Base-by-base conservation (phyloP, 2,113 vertebrate species). In the Chauna torquata region DNA sequence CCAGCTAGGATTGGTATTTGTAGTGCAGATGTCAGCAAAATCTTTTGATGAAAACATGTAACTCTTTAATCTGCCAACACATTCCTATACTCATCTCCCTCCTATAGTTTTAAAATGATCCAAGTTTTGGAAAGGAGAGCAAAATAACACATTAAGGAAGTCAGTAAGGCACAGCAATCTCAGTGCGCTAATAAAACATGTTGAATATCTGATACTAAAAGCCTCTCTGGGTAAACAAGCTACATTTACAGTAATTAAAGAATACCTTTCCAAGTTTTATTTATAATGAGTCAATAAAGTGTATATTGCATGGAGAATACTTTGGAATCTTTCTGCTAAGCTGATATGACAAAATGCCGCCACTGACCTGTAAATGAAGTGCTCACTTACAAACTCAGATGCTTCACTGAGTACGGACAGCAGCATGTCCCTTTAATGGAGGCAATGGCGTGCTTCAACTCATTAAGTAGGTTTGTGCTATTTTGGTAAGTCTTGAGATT, bases 191-290 rank as follows among this genome's bases (percentile, higher is more conserved):
- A 96, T 83, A 92, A 96, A 94, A n/a, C 25, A 27, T 12, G 11
- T 44, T 79, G 94, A 85, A 9, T 72, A 57, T 69, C 65, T 80
- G 90, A 77, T 40, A 52, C 68, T 77, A 80, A 92, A 93, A 94
- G 38, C 34, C 42, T 88, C 74, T 71, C 62, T 85, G 66, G 44
- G 54, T 66, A 91, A 97, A 80, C 16, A 80, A 93, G 65, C 77
- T 75, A 44, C 49, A 20, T 45, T 82, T 76, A 57, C 30, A 40
- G 86, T 95, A 95, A 96, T 91, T 96, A 96, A 96, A 95, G 71
- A 62, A 86, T 94, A 82, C 44, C 57, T 96, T 86, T 76, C 72
- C 44, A n/a, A 17, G 30, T 55, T 86, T 87, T 91, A 81, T 95
- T 95, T 92, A 61, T 77, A 91, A 79, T 7, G 38, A 84, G 68